Percentiles rank a stretch among this genome's conserved stretches.
These are phyloP conservation scores for Dromaius novaehollandiae DNA, from an alignment of 2,113 vertebrate species.

Conservation along the genomic window DNA sequence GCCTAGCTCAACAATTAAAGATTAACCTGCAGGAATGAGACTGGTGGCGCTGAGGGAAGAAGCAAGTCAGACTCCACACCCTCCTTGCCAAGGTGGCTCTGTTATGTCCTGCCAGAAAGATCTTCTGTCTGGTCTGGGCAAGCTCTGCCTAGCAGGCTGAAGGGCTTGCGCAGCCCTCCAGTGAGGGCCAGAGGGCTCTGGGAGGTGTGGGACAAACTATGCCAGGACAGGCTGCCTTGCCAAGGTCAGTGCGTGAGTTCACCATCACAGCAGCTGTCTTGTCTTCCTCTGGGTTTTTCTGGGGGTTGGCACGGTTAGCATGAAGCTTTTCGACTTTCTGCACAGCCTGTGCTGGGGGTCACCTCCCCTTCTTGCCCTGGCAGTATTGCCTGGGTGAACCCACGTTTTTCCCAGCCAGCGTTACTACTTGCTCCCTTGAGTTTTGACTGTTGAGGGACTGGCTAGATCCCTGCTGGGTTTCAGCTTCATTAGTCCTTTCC, in stretches of 20 bases:
- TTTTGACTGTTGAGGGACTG: background rate
- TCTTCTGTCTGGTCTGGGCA: too few relatives aligned
- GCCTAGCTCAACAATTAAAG: background rate
- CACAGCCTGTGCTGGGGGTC: accelerated
- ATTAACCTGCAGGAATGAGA: background rate
- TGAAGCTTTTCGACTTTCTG: background rate
- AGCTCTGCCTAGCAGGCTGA: too few relatives aligned
- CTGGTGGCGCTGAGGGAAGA: background rate
- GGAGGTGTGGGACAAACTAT: background rate
- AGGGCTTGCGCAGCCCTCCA: background rate
- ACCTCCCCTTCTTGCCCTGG: background rate
- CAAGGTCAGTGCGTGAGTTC: background rate
- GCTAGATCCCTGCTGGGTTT: background rate
- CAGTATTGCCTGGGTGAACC: background rate
- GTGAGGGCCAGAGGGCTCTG: background rate
- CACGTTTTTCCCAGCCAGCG: accelerated
- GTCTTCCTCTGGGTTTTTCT: accelerated
- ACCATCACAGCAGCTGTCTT: accelerated
- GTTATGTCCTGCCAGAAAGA: background rate
- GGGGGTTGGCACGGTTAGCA: accelerated
- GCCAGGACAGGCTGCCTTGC: background rate
- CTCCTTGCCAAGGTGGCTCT: background rate
- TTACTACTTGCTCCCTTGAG: background rate
- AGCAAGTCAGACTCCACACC: background rate
- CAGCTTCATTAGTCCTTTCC: background rate